Conservation (phyloP, 2,797 vertebrate species). For the Semaprochilodus insignis region DNA sequence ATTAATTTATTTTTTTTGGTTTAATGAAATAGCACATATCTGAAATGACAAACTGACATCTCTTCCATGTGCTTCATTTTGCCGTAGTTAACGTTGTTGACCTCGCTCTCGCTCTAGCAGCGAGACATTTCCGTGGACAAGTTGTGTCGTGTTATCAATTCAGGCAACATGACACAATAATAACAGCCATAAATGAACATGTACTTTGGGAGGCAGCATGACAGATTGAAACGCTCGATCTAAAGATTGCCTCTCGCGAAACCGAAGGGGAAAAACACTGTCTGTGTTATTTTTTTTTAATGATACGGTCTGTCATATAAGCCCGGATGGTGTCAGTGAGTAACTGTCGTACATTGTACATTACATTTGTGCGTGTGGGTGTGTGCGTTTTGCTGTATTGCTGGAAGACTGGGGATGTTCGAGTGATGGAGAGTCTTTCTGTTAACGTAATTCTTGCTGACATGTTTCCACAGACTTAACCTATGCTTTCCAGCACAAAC, state of each 20-base stretch:
- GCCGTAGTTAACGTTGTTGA: slow-evolving; percentile 72
- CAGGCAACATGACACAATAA: slow-evolving; percentile 77
- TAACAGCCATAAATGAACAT: slow-evolving; percentile 78
- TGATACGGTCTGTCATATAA: slow-evolving; percentile 41
- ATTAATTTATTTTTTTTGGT: slow-evolving; percentile 3
- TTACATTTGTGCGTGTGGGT: background rate
- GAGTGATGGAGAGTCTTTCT: background rate
- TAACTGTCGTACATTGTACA: slow-evolving; percentile 19
- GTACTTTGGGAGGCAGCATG: slow-evolving; percentile 65
- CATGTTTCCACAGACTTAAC: slow-evolving; percentile 5
- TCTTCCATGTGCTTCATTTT: slow-evolving; percentile 67
- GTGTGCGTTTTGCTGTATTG: background rate
- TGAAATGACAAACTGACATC: slow-evolving; percentile 55
- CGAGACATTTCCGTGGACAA: slow-evolving; percentile 73
- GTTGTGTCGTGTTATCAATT: slow-evolving; percentile 80
- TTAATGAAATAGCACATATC: slow-evolving; percentile 46
- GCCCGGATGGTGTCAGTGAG: slow-evolving; percentile 27
- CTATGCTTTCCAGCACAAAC: background rate
- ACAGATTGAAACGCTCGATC: slow-evolving; percentile 75
- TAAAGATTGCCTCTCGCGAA: slow-evolving; percentile 68
- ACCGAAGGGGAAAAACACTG: slow-evolving; percentile 59
- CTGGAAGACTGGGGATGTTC: background rate
- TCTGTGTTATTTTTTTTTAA: slow-evolving; percentile 39
- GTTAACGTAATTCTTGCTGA: slow-evolving; percentile 7
- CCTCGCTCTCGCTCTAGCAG: slow-evolving; percentile 72